Evolutionary conservation across 2,113 vertebrate genomes (phyloP).

Genomic region (Anoplopoma fimbria): DNA sequence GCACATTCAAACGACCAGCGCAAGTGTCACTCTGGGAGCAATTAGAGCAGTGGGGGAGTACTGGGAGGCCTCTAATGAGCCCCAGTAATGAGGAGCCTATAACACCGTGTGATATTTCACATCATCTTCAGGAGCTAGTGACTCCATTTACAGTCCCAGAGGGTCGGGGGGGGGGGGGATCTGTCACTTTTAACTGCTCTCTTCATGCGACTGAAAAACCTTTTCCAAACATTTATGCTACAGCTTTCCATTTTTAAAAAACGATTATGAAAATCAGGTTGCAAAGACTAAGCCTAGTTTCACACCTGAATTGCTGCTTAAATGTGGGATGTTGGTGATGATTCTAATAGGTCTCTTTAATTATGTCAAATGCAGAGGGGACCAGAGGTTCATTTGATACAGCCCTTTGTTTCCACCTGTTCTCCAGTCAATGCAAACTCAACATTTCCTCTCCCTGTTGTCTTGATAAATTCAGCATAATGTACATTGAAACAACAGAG

Average conservation of each 20-base stretch:
- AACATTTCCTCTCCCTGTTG: not conserved
- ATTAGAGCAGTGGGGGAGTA: conserved; percentile 54
- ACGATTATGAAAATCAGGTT: not conserved
- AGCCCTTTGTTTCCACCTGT: not conserved
- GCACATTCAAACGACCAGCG: conserved; percentile 14
- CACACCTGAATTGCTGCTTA: not conserved
- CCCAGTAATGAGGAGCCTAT: conserved; percentile 57
- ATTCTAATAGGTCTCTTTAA: not conserved
- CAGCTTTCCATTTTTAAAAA: not conserved
- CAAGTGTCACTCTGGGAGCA: conserved; percentile 67
- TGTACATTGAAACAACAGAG: not conserved
- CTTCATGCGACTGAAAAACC: not conserved
- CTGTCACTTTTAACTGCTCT: conserved; percentile 20
- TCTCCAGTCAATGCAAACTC: no score
- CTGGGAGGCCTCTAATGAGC: conserved; percentile 38
- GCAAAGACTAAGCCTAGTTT: not conserved
- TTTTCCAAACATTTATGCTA: not conserved
- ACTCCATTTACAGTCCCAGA: conserved; percentile 46
- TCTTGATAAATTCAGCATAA: not conserved
- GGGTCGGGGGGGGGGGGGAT: conserved; percentile 9
- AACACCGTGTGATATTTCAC: conserved; percentile 54
- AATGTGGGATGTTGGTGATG: not conserved
- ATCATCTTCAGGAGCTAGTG: conserved; percentile 47
- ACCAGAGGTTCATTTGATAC: not conserved
- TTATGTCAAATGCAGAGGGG: not conserved